Evolutionary conservation across 2,888 invertebrate species (phyloP), one percentile per base, ranked within the genome.

Genomic region (Dicyrtomina minuta): DNA sequence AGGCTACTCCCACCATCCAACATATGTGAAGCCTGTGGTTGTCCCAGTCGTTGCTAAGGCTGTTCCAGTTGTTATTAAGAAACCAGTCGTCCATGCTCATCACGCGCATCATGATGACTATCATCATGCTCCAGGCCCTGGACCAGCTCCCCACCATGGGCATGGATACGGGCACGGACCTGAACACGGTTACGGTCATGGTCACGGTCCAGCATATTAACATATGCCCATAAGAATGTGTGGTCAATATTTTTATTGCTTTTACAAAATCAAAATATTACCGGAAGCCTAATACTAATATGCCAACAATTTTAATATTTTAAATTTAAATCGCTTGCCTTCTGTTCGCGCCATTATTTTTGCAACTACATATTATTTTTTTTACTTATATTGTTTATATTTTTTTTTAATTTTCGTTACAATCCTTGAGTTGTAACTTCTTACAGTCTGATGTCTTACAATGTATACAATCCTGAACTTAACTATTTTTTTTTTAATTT

Each of bases 1-100:
- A 15, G 69, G 69, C 56, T 58, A 69, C 41, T 26, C 69, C 20
- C 66, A 66, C 24, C 66, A 66, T 41, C 66, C 53, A 10, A 27
- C 46, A 6, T 53, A 66, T 26, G 44, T 43, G 10, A 24, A 27
- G 2, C 22, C 58, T 8, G 41, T 44, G 8, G 58, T 59, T 6
- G 41, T 46, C 15, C 33, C 33, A 33, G 33, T 33, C 4, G 33
- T 33, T 3, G 4, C 33, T 8, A 26, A 26, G 53, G 62, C 24
- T 8, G 66, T 58, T 10, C 43, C 58, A 3, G 44, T 44, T 22
- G 41, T 66, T 2, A 10, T 33, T 2, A 39, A 58, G 17, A 20
- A 27, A 10, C 5, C 26, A n/a, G 58, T 44, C 15, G 39, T 58
- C n/a, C 41, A 41, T 17, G 43, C 33, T 26, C 27, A 26, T 26